Evolutionary conservation across 2,797 vertebrate genomes (phyloP), one percentile per base, ranked within the genome.

Genomic region (Dendrocincla tyrannina): DNA sequence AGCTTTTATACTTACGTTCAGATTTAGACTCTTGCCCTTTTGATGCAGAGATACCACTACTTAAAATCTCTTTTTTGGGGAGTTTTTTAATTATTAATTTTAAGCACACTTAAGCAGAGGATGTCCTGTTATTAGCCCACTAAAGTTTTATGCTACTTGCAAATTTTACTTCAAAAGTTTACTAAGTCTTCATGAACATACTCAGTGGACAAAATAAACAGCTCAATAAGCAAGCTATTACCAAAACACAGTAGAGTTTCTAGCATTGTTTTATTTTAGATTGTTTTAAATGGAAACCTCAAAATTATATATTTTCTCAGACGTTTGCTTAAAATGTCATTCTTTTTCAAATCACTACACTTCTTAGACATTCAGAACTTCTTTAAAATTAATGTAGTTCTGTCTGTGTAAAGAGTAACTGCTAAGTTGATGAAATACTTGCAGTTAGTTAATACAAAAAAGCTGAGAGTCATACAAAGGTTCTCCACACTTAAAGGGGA

Each of bases 1-100:
- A 96, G 88, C 75, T 96, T 97, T 97, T 78, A 92, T 75, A 83
- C 81, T 97, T 69, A 41, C 41, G 72, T 91, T 91, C 73, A 93
- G 77, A 87, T 93, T 89, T 83, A 80, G 78, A 91, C 33, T 95
- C 70, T 79, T 84, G 85, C n/a, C 70, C 73, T 96, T 89, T 88
- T 42, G 17, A 89, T 88, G 55, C 72, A 93, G 81, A 87, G 64
- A 91, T 66, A 85, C 37, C 77, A 69, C n/a, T 85, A 58, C 63
- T 91, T 91, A 91, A 89, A 72, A 89, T 95, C 72, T 59, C 53
- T 32, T 53, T 60, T 22, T 66, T 24, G 53, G 41, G 22, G 7
- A 7, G 15, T 44, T 67, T 89, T 93, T 74, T 17, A 30, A 59
- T 67, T 67, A 56, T 53, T 90, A 53, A 78, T 86, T 89, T 82